Evolutionary conservation across 2,113 vertebrate species (phyloP), one percentile per base, ranked within the genome.

Genomic region (Equus quagga): DNA sequence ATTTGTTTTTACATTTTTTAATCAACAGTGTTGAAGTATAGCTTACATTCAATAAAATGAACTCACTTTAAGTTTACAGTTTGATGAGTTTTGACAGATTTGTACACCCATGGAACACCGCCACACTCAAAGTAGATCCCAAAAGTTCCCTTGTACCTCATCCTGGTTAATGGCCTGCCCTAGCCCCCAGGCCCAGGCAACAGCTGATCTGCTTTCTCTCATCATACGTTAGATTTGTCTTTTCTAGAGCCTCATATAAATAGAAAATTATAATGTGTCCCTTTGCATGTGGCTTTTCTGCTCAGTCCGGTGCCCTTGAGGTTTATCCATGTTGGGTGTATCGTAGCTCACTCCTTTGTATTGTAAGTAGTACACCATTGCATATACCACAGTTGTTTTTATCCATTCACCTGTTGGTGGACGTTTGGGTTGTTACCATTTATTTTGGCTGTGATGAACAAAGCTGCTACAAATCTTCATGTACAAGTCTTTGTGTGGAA

Each of bases 271-370:
- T 26, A 2, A 1, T 23, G 44, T 28, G 2, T 36, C n/a, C 33
- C 31, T 78, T 26, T 33, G 67, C 44, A 33, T n/a, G 33, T 75
- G 21, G 33, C 26, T 23, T 54, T 76, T 62, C 8, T n/a, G n/a
- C 54, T 51, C 19, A 5, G 4, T 5, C 0, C 31, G 0, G 1
- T 6, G 46, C 84, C 17, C 33, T 23, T 15, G 85, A 46, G 67
- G 8, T 13, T 21, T 5, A 0, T 3, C 14, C 15, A 1, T 0
- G 5, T 46, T 14, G 14, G 18, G n/a, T 1, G 12, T 3, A 0
- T 8, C 7, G 24, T 4, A 0, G 14, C 17, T 1, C 19, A 0
- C 58, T n/a, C 28, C n/a, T 54, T 33, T 12, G 18, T 3, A 2
- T 21, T 28, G 6, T 11, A 26, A 64, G 78, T 11, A 9, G 13